phyloP scores from a whole-genome alignment of 2,888 invertebrate species.

The Philonicus albiceps region DNA sequence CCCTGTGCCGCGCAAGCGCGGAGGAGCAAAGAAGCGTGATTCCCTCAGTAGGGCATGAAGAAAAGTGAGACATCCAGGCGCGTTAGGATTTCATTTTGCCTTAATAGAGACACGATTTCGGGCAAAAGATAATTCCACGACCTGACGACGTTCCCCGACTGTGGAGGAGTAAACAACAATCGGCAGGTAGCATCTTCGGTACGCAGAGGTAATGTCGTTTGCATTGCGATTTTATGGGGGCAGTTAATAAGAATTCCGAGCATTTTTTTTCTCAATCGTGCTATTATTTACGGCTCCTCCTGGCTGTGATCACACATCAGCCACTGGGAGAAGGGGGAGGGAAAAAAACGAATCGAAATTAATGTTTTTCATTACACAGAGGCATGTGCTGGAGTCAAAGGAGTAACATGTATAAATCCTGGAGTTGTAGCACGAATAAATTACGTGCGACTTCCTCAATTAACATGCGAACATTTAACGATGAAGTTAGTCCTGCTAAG shows the following conservation, averaged over 20 bases:
- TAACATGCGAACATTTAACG: background rate
- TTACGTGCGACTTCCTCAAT: background rate
- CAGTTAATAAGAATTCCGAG: background rate
- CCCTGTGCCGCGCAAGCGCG: background rate
- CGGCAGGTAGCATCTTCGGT: background rate
- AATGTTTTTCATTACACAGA: background rate
- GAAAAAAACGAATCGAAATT: background rate
- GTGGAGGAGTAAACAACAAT: background rate
- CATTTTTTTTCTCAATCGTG: background rate
- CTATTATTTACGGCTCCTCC: background rate
- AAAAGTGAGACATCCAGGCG: constrained; percentile 44
- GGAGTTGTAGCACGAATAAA: background rate
- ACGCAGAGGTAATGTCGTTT: background rate
- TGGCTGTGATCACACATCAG: background rate
- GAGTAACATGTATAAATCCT: background rate
- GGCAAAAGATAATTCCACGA: constrained; percentile 36
- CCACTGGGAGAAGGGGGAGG: background rate
- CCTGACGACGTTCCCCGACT: background rate
- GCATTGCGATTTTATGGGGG: background rate
- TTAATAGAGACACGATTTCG: constrained; percentile 43
- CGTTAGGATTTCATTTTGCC: constrained; percentile 39
- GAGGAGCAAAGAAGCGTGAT: constrained; percentile 14
- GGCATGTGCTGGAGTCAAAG: background rate
- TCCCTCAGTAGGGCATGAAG: constrained; percentile 28
- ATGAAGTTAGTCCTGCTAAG: background rate